Evolutionary conservation across 1,140 invertebrate species (phyloP).

Genomic region (Trichomalopsis sarcophagae): DNA sequence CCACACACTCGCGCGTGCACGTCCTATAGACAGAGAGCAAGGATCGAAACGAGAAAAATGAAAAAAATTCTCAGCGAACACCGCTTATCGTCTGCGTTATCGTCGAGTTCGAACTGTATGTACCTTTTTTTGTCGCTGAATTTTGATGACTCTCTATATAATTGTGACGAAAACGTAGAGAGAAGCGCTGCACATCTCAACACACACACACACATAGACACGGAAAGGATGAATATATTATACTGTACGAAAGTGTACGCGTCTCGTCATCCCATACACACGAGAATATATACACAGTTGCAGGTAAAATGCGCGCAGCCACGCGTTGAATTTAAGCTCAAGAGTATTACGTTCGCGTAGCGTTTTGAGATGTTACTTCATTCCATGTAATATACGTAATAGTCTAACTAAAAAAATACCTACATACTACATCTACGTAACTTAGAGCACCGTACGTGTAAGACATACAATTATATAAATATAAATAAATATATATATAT

Average conservation of each 20-base stretch:
- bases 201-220: background rate
- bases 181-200: background rate
- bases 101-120: background rate
- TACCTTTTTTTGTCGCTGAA: background rate
- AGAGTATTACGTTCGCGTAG: slow-evolving; percentile 74
- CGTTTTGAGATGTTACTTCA: slow-evolving; percentile 74
- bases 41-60: slow-evolving; percentile 1
- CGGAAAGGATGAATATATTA: background rate
- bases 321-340: slow-evolving; percentile 72
- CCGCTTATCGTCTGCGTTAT: slow-evolving; percentile 17
- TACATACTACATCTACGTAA: slow-evolving; percentile 74
- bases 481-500: slow-evolving; percentile 71
- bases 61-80: slow-evolving; percentile 24
- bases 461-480: slow-evolving; percentile 59
- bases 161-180: background rate
- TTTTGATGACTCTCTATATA: too few species aligned
- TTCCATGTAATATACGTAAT: slow-evolving; percentile 76
- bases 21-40: background rate
- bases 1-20: background rate
- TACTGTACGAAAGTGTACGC: background rate
- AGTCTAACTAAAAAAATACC: slow-evolving; percentile 72
- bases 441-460: slow-evolving; percentile 74
- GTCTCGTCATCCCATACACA: background rate
- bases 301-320: slow-evolving; percentile 60
- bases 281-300: slow-evolving; percentile 48